Evolutionary conservation across 2,113 vertebrate genomes (phyloP).

Genomic region (Cephalopholis sonnerati): DNA sequence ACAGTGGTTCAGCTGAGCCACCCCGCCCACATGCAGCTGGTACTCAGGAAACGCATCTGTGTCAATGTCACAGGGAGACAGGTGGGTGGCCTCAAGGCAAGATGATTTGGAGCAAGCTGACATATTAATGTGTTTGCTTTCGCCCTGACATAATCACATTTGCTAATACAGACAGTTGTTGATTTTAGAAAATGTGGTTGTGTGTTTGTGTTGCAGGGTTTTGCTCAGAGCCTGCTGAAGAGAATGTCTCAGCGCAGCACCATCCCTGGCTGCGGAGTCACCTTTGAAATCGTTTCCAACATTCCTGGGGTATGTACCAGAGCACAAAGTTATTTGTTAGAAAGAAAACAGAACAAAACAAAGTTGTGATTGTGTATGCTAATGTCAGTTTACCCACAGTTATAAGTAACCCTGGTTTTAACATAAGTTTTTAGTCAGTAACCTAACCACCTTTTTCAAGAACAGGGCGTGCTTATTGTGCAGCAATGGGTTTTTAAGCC

Average conservation of each 20-base stretch:
- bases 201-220: slow-evolving; percentile 84
- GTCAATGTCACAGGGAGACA: slow-evolving; percentile 85
- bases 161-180: too few species aligned
- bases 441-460: too few species aligned
- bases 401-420: too few species aligned
- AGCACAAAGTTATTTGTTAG: too few species aligned
- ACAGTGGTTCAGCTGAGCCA: slow-evolving; percentile 92
- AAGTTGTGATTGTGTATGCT: too few species aligned
- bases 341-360: background rate
- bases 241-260: slow-evolving; percentile 93
- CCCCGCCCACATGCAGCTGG: slow-evolving; percentile 92
- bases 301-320: slow-evolving; percentile 91
- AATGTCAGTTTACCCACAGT: too few species aligned
- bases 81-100: slow-evolving; percentile 36
- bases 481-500: background rate
- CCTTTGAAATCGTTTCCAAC: slow-evolving; percentile 96
- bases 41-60: slow-evolving; percentile 94
- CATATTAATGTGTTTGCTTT: background rate
- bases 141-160: too few species aligned
- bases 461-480: background rate
- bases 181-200: background rate
- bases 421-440: too few species aligned
- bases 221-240: slow-evolving; percentile 93
- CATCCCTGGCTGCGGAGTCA: slow-evolving; percentile 92
- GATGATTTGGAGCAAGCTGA: background rate